Evolutionary conservation across 92 coral and sea anemone species (phyloP).

Genomic region (Pocillopora meandrina): DNA sequence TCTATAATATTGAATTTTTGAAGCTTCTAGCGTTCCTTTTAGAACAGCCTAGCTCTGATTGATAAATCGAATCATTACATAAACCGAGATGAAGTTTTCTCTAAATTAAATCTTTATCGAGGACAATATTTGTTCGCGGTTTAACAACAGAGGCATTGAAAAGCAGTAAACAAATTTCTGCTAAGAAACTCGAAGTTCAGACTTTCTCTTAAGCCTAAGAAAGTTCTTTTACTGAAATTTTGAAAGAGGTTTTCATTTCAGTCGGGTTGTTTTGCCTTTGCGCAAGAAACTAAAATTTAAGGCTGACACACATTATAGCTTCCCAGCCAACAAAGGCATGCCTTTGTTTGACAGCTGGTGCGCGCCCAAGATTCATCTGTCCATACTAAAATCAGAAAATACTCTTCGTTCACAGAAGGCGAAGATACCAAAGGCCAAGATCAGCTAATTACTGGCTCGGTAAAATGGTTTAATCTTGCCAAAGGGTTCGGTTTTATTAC

Average conservation of each 20-base stretch:
- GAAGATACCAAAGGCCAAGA: conserved; percentile 1
- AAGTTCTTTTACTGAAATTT: neutral
- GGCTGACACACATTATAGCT: neutral
- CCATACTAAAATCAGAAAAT: neutral
- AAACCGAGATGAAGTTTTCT: conserved; percentile 24
- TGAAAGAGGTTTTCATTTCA: neutral
- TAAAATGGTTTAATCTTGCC: conserved; percentile 92
- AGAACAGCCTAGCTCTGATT: conserved; percentile 13
- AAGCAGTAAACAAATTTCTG: no score
- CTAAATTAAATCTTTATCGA: conserved; percentile 5
- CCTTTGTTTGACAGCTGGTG: neutral
- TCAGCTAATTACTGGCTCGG: conserved; percentile 67
- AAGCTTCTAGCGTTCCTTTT: neutral
- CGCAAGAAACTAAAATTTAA: neutral
- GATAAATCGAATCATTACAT: conserved; percentile 8
- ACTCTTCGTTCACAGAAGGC: conserved; percentile 13
- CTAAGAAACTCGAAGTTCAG: no score
- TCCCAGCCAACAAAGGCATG: neutral
- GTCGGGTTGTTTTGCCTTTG: neutral
- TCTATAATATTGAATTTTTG: conserved; percentile 25
- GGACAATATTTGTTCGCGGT: conserved; percentile 11
- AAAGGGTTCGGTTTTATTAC: conserved; percentile 96
- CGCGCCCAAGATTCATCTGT: neutral
- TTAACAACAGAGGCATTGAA: neutral
- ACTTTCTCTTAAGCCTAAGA: no score